Base-by-base conservation (phyloP, 2,888 invertebrate genomes). In the Resseliella maxima region DNA sequence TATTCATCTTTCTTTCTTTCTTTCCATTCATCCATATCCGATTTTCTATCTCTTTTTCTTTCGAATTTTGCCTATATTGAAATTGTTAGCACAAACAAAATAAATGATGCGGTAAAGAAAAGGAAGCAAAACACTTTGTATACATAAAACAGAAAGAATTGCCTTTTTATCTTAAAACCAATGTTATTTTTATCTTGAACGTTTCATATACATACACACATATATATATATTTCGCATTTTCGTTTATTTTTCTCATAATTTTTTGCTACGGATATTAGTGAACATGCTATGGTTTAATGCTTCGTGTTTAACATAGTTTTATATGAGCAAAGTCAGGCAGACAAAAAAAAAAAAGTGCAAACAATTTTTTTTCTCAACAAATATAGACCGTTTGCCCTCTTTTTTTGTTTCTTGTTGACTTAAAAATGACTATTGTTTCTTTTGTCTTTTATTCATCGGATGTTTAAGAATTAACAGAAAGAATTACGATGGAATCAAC, bases 121-220 rank as follows among this genome's bases (percentile, higher is more conserved):
- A 27, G 72, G 72, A 72, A 72, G 72, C 31, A 72, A 72, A 72
- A n/a, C n/a, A n/a, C 31, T 31, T 31, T 18, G 31, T 15, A 72
- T n/a, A 72, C 72, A 72, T 72, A 35, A 72, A 31, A 72, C 18
- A 35, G 59, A 59, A 59, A 24, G 6, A 15, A 59, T 8, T 72
- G 27, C 8, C 2, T 18, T 31, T 72, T 72, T 72, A 72, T 72
- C 72, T 72, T 31, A 72, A n/a, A 72, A 72, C 72, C 31, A 72
- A 72, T 72, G 72, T 72, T 72, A 72, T 72, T 72, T n/a, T 72
- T 72, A 72, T 72, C 27, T 31, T 5, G n/a, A n/a, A n/a, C 15
- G 15, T 15, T 31, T 72, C 5, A 24, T 59, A 5, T 59, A 5
- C n/a, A n/a, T n/a, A n/a, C n/a, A n/a, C n/a, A n/a, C n/a, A n/a